Evolutionary conservation across 2,888 invertebrate genomes (phyloP).

Genomic region (Ichneumon xanthorius): DNA sequence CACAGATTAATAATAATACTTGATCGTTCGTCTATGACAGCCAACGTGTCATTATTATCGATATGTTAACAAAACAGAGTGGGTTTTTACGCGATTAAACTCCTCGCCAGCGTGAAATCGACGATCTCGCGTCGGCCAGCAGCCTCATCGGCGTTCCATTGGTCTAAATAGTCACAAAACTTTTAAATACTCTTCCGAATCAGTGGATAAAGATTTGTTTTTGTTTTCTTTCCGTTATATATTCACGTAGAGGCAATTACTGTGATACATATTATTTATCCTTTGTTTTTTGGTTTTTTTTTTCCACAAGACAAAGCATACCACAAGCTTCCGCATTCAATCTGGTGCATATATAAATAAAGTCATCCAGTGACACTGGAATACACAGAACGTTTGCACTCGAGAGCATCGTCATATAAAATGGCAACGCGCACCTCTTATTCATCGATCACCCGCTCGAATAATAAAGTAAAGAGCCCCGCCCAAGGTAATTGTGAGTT

Average conservation of each 20-base stretch:
- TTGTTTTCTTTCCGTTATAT: slow-evolving; percentile 34
- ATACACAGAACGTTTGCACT: slow-evolving; percentile 62
- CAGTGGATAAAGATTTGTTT: slow-evolving; percentile 41
- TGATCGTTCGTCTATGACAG: slow-evolving; percentile 71
- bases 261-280: slow-evolving; percentile 47
- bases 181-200: slow-evolving; percentile 58
- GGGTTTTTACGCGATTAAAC: slow-evolving; percentile 36
- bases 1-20: slow-evolving; percentile 78
- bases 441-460: slow-evolving; percentile 66
- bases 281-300: slow-evolving; percentile 25
- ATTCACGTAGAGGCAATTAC: slow-evolving; percentile 54
- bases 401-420: slow-evolving; percentile 42
- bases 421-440: slow-evolving; percentile 62
- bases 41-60: slow-evolving; percentile 63
- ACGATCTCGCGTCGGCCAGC: slow-evolving; percentile 35
- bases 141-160: slow-evolving; percentile 60
- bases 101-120: slow-evolving; percentile 58
- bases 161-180: slow-evolving; percentile 51
- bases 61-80: slow-evolving; percentile 70
- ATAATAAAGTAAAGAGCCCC: slow-evolving; percentile 66
- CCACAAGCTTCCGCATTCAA: slow-evolving; percentile 69
- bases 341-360: slow-evolving; percentile 65
- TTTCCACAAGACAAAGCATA: slow-evolving; percentile 65
- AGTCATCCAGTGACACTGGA: slow-evolving; percentile 62
- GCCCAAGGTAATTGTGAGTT: slow-evolving; percentile 57